phyloP scores from a whole-genome alignment of 2,113 vertebrate genomes.

The Suncus etruscus region DNA sequence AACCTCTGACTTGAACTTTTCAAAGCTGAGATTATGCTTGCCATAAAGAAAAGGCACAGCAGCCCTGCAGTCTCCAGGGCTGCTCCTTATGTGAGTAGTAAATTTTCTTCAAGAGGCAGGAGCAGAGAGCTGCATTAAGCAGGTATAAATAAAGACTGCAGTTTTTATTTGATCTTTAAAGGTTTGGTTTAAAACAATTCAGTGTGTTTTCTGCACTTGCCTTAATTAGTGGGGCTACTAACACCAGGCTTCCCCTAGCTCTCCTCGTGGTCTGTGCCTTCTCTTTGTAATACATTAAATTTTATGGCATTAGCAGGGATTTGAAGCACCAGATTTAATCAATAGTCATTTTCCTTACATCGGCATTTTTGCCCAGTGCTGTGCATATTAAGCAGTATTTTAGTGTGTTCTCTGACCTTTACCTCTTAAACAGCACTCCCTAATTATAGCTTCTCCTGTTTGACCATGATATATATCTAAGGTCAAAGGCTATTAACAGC shows the following conservation, averaged over 20 bases:
- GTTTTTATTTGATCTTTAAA: conserved; percentile 56
- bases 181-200: conserved; percentile 64
- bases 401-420: conserved; percentile 73
- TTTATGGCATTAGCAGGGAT: conserved; percentile 73
- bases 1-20: background rate
- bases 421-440: conserved; percentile 54
- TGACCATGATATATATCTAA: conserved; percentile 65
- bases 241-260: conserved; percentile 60
- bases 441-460: conserved; percentile 74
- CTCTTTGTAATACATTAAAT: conserved; percentile 78
- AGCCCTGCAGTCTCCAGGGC: background rate
- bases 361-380: conserved; percentile 68
- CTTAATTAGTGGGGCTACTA: conserved; percentile 70
- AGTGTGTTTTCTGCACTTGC: conserved; percentile 57
- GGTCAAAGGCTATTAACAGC: conserved; percentile 71
- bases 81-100: conserved; percentile 41
- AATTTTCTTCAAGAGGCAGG: conserved; percentile 55
- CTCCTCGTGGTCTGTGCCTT: conserved; percentile 68
- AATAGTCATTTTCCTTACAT: conserved; percentile 70
- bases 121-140: background rate
- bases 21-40: conserved; percentile 17
- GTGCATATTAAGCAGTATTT: conserved; percentile 67
- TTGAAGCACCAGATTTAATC: conserved; percentile 77
- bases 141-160: conserved; percentile 37
- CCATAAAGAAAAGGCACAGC: conserved; percentile 42